phyloP scores from a whole-genome alignment of 1,140 invertebrate genomes.

The Leptopilina boulardi region DNA sequence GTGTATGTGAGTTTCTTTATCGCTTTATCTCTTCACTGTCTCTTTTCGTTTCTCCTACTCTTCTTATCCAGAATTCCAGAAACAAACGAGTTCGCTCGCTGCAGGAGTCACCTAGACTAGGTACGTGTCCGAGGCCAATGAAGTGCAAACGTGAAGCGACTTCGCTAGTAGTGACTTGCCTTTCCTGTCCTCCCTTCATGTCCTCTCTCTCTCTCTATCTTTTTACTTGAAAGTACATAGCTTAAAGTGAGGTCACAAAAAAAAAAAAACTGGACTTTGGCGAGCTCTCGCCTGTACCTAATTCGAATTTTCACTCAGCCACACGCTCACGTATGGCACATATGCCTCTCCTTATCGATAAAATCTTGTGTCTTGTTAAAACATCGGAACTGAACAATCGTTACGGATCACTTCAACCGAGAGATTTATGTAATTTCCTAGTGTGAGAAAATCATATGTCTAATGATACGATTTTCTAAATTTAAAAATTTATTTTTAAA shows the following conservation, averaged over 20 bases:
- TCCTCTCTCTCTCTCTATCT: too few species aligned
- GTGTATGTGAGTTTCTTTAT: constrained; percentile 7
- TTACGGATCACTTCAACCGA: background rate
- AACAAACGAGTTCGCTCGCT: constrained; percentile 29
- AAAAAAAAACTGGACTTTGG: constrained; percentile 44
- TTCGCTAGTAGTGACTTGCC: constrained; percentile 41
- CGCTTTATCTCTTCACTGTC: background rate
- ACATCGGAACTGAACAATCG: background rate
- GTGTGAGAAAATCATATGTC: constrained; percentile 5
- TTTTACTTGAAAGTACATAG: constrained; percentile 3
- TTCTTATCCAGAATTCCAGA: constrained; percentile 30
- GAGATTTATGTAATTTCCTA: background rate
- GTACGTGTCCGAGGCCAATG: constrained; percentile 51
- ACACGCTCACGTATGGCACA: constrained; percentile 4
- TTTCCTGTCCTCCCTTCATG: constrained; percentile 21
- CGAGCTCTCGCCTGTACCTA: constrained; percentile 43
- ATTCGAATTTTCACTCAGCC: constrained; percentile 46
- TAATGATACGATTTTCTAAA: constrained; percentile 11
- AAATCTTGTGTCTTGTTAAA: constrained; percentile 27
- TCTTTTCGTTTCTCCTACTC: background rate
- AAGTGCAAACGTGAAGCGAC: constrained; percentile 47
- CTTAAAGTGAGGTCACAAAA: constrained; percentile 47
- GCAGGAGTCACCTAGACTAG: constrained; percentile 33
- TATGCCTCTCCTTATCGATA: constrained; percentile 30
- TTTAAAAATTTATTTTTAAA: too few species aligned